Base-by-base conservation (phyloP, 2,113 vertebrate genomes). In the Poeciliopsis prolifica region DNA sequence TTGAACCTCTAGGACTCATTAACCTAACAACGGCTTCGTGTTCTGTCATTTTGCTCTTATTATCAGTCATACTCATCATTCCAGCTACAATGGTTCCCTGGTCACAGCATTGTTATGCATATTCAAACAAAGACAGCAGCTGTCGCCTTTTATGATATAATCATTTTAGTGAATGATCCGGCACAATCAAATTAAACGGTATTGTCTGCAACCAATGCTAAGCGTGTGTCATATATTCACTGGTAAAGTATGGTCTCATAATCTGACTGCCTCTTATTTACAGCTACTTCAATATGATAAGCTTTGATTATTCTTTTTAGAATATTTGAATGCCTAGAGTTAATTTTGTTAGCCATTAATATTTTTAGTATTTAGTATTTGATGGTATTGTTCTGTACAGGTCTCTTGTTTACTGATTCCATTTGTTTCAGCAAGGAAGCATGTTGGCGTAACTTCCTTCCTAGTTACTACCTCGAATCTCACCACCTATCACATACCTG, bases 1-100 rank as follows among this genome's bases (percentile, higher is more conserved):
- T 44, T 71, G 29, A 74, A 48, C 29, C 26, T 58, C 58, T 65
- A 29, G 37, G 48, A 48, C 62, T 79, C 69, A 72, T 78, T 82
- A 82, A 76, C 58, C 33, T n/a, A 48, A n/a, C 65, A 61, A 37
- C 24, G 15, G 75, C 62, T 73, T 30, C 11, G 13, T 64, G 69
- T 37, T 85, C 69, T 28, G 5, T 66, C 68, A 68, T 83, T 72
- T 19, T 28, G 35, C 14, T 54, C 64, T 48, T 58, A 40, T 29
- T 61, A 60, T 70, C 65, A 70, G 70, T 33, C 12, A 14, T 24
- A 3, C 15, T 11, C 29, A 65, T 65, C 31, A 65, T 40, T 42
- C 15, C n/a, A 62, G 61, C 70, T 78, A 60, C 66, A 30, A 28
- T 75, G 62, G 67, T 26, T 78, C 60, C 68, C 37, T 74, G 62